Conservation (phyloP, 2,113 vertebrate species). For the Sylvietta virens region DNA sequence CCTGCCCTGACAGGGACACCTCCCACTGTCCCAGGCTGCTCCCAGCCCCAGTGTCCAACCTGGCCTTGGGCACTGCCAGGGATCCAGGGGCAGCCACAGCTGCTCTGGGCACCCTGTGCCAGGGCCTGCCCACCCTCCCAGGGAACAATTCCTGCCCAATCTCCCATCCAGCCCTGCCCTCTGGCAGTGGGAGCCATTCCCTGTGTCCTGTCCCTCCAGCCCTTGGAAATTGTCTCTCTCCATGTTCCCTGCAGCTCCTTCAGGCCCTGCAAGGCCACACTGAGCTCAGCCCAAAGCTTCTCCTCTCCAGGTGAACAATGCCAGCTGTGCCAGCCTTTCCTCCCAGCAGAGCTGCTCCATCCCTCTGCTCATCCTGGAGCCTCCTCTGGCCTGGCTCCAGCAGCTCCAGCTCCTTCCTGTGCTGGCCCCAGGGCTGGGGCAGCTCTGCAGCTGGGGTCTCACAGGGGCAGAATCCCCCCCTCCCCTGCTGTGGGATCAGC, state of each 20-base stretch:
- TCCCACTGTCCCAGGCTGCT: neutral
- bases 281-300: neutral
- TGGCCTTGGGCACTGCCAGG: neutral
- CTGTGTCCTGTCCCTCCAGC: neutral
- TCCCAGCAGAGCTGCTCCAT: neutral
- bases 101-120: neutral
- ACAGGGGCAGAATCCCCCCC: neutral
- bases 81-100: neutral
- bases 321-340: neutral
- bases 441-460: neutral
- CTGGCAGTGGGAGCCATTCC: too few species aligned
- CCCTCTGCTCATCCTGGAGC: neutral
- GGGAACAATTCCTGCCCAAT: neutral
- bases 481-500: neutral
- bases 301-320: neutral
- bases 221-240: neutral
- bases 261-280: neutral
- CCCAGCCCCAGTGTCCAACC: neutral
- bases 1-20: neutral
- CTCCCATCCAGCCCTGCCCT: neutral
- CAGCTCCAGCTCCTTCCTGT: neutral
- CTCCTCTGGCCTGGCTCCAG: neutral
- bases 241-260: accelerated
- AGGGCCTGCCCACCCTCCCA: neutral
- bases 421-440: neutral